These are phyloP conservation scores for Centropus bengalensis DNA, from an alignment of 2,113 vertebrate genomes.

Conservation along the genomic window DNA sequence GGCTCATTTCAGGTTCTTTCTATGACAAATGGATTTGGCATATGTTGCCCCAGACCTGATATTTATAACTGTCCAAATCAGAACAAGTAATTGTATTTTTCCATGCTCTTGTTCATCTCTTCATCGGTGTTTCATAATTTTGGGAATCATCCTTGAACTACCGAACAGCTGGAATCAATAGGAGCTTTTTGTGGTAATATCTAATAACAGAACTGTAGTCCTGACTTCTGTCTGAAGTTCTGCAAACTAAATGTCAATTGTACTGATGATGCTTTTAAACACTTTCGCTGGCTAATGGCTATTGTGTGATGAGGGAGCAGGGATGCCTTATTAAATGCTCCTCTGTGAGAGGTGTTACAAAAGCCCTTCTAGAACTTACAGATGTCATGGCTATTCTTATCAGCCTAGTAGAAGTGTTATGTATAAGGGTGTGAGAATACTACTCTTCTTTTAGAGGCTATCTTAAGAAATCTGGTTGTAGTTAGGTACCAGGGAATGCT, in stretches of 20 bases:
- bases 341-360: neutral
- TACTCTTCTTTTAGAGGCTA: neutral
- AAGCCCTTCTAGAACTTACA: neutral
- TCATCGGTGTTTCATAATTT: neutral
- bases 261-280: conserved; percentile 3
- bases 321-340: neutral
- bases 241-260: neutral
- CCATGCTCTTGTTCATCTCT: neutral
- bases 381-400: neutral
- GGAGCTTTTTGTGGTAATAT: neutral
- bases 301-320: neutral
- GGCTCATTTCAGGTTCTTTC: neutral
- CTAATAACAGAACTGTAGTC: neutral
- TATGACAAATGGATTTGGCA: neutral
- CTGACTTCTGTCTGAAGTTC: neutral
- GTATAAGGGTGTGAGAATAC: neutral
- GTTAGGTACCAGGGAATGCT: neutral
- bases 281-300: neutral
- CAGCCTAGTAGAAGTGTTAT: neutral
- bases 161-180: neutral
- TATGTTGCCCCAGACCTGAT: neutral
- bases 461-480: neutral
- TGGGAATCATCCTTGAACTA: neutral
- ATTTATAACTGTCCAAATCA: neutral
- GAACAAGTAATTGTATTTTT: neutral